phyloP scores from a whole-genome alignment of 2,113 vertebrate species.

The Chamaea fasciata region DNA sequence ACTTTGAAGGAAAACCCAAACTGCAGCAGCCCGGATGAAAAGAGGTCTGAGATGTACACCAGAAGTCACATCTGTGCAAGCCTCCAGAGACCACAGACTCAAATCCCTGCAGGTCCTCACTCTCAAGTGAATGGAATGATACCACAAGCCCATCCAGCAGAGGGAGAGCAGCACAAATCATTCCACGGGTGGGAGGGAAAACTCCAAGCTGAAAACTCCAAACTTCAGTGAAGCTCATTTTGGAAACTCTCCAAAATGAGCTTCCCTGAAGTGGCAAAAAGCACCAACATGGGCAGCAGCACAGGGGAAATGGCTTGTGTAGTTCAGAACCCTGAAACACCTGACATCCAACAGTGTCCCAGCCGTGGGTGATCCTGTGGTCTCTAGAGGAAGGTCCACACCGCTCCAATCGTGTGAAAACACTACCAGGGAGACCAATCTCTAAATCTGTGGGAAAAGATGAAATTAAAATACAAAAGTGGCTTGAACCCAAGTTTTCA shows the following conservation, averaged over 20 bases:
- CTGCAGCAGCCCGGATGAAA: background rate
- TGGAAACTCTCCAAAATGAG: background rate
- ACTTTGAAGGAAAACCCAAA: background rate
- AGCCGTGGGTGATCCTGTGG: background rate
- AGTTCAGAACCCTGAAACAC: background rate
- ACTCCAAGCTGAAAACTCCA: background rate
- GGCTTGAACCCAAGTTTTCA: background rate
- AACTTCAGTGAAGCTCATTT: too few relatives aligned
- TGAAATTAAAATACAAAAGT: background rate
- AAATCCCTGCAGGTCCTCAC: background rate
- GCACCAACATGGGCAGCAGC: background rate
- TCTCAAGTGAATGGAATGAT: background rate
- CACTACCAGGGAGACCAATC: fast-evolving
- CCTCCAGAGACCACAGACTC: fast-evolving
- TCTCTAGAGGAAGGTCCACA: background rate
- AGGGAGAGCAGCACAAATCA: background rate
- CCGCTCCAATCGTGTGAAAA: background rate
- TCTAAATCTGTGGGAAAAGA: background rate
- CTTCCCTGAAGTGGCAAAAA: background rate
- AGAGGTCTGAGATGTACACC: background rate
- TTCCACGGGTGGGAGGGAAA: background rate
- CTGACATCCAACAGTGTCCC: background rate
- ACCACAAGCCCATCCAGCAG: background rate
- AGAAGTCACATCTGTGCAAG: fast-evolving
- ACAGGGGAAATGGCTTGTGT: fast-evolving